Conservation (phyloP, 2,113 vertebrate species). For the Equus przewalskii region DNA sequence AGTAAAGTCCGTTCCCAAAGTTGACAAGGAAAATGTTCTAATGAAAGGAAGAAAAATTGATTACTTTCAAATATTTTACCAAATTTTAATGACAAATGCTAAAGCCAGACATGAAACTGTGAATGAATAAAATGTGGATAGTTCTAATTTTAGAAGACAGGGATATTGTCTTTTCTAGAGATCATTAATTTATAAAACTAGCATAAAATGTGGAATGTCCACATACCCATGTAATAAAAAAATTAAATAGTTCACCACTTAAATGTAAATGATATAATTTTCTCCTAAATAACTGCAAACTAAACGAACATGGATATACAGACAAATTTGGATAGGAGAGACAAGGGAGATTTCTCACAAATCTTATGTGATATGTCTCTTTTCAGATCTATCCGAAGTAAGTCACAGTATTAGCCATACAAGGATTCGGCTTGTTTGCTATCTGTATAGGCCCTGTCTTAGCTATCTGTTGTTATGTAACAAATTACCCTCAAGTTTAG, state of each 20-base stretch:
- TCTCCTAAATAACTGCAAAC: slow-evolving; percentile 45
- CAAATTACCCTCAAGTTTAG: background rate
- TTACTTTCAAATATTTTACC: background rate
- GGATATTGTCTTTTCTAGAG: background rate
- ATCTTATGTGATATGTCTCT: background rate
- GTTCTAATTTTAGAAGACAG: slow-evolving; percentile 44
- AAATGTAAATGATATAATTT: slow-evolving; percentile 16
- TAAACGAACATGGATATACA: background rate
- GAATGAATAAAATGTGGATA: slow-evolving; percentile 1
- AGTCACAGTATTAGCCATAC: background rate
- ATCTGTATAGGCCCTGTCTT: background rate
- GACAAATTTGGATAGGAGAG: slow-evolving; percentile 14
- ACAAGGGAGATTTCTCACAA: slow-evolving; percentile 2
- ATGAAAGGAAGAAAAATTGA: background rate
- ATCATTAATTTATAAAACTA: background rate
- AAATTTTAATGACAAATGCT: background rate
- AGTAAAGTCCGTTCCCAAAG: background rate
- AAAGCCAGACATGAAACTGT: background rate
- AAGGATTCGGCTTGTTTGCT: background rate
- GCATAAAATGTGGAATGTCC: background rate
- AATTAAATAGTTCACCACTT: slow-evolving; percentile 9
- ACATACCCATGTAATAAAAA: background rate
- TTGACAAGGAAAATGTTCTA: background rate
- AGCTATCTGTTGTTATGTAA: background rate
- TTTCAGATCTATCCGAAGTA: background rate